These are phyloP conservation scores for Cephus runcator DNA, from an alignment of 2,888 invertebrate species.

Conservation along the genomic window DNA sequence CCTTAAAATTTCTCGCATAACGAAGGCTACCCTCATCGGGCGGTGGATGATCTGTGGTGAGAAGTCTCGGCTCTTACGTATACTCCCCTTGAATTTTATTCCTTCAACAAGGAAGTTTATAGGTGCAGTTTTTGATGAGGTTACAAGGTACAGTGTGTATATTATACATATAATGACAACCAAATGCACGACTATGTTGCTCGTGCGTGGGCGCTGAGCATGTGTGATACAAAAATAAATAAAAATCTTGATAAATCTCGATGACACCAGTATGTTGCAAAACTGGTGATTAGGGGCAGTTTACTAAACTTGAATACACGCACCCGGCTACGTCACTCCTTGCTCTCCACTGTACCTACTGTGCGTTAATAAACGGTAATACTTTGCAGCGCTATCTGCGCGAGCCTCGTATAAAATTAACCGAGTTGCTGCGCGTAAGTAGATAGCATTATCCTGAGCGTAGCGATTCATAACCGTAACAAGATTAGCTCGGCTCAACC, in stretches of 20 bases:
- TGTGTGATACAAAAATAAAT: not conserved
- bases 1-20: conserved; percentile 49
- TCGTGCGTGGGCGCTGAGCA: not conserved
- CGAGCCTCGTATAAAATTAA: conserved; percentile 41
- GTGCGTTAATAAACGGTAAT: not conserved
- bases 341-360: not conserved
- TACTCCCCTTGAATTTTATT: not conserved
- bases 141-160: not conserved
- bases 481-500: conserved; percentile 46
- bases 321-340: not conserved
- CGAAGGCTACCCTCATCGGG: conserved; percentile 28
- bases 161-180: not conserved
- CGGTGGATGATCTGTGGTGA: conserved; percentile 38
- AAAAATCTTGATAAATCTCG: not conserved
- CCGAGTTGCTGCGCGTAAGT: conserved; percentile 35
- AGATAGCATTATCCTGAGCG: conserved; percentile 45
- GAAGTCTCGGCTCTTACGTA: not conserved
- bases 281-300: not conserved
- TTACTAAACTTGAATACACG: not conserved
- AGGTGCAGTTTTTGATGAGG: not conserved
- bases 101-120: not conserved
- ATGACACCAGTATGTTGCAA: not conserved
- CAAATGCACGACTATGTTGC: not conserved
- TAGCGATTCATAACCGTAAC: conserved; percentile 55
- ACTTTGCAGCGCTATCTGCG: not conserved